Base-by-base conservation (phyloP, 2,888 invertebrate species). In the Volucella inflata region DNA sequence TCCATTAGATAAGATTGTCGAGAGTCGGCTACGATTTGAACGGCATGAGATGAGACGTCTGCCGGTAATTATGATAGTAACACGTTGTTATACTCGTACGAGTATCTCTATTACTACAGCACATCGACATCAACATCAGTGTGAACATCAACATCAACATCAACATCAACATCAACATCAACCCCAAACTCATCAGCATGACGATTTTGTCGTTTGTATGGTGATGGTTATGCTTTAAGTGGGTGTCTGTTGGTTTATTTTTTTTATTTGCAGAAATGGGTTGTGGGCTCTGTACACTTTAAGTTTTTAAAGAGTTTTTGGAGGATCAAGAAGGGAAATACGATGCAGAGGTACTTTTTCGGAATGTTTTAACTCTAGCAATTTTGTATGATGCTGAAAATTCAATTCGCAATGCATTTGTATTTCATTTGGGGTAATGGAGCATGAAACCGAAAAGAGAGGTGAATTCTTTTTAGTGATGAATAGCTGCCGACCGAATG, bases 251-350 rank as follows among this genome's bases (percentile, higher is more conserved):
- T 53, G 2, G 21, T 21, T 59, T 59, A 2, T 40, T 57, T 57
- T 16, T 40, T 44, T 44, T n/a, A 46, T 30, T 9, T 10, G n/a
- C 17, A 11, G 9, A 51, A 44, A 44, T 46, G 40, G 55, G 14
- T 44, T 65, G 75, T 14, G 16, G 36, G 42, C 57, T 71, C 48
- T 62, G 75, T 62, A 75, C 11, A 81, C 81, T 71, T 67, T 46
- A 65, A 65, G 65, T 36, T 76, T 76, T 76, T 65, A 81, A 81
- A 71, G 64, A 36, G 42, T n/a, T 64, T 76, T 64, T 65, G 57
- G 64, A 46, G 75, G 80, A 76, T 70, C 51, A n/a, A 21, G 55
- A 30, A 81, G 75, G 80, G 53, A 80, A 70, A 68, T 70, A 21
- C 8, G 11, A 48, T 44, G 51, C 51, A 51, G 40, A 17, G 21